phyloP scores from a whole-genome alignment of 2,113 vertebrate genomes.

The Macrotis lagotis region DNA sequence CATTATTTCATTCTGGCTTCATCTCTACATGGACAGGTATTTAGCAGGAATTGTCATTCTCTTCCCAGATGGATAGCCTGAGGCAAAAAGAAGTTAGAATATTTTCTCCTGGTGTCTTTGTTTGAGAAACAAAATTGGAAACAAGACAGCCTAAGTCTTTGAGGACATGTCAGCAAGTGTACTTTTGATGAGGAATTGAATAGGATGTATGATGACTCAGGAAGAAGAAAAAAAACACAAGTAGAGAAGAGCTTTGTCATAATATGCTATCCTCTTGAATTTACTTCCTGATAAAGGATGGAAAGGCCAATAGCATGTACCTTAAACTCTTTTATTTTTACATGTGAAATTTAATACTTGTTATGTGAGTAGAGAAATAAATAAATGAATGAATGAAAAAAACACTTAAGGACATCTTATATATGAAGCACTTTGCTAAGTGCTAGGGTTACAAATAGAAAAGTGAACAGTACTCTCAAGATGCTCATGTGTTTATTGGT shows the following conservation, averaged over 20 bases:
- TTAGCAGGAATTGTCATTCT: background rate
- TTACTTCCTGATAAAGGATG: background rate
- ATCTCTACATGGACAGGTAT: background rate
- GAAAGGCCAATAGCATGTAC: background rate
- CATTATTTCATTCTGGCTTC: background rate
- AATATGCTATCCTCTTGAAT: background rate
- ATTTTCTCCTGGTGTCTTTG: background rate
- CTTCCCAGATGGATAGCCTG: background rate
- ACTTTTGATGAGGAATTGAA: background rate
- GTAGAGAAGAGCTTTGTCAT: background rate
- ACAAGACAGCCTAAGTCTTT: background rate
- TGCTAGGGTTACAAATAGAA: background rate
- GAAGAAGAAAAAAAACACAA: rapidly evolving
- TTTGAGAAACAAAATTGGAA: background rate
- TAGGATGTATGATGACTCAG: background rate
- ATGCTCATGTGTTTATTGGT: background rate
- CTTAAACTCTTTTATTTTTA: background rate
- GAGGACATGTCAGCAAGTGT: background rate
- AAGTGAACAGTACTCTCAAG: background rate
- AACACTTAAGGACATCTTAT: background rate
- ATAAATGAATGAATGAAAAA: background rate
- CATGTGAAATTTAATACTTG: background rate
- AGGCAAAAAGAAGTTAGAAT: background rate
- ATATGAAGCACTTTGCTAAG: background rate
- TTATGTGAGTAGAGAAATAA: background rate